Evolutionary conservation across 2,888 invertebrate species (phyloP).

Genomic region (Tricholauxania praeusta): DNA sequence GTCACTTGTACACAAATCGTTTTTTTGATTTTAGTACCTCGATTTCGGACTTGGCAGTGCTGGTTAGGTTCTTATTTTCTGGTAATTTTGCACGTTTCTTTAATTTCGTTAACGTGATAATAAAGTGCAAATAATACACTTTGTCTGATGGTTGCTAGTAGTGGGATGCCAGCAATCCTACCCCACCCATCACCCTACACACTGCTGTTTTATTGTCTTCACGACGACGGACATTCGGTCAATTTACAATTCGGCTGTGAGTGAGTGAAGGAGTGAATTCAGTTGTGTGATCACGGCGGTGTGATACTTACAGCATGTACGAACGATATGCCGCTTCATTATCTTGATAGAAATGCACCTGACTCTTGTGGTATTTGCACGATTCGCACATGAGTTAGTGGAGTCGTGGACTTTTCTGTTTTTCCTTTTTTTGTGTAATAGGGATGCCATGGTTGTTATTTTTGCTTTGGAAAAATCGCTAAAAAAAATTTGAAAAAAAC

Average conservation of each 20-base stretch:
- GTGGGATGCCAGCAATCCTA: conserved; percentile 3
- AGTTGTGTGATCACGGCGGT: conserved; percentile 22
- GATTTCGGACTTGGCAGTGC: background rate
- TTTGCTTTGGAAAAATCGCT: background rate
- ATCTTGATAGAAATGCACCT: conserved; percentile 67
- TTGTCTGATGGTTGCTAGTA: conserved; percentile 41
- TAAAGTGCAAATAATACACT: conserved; percentile 68
- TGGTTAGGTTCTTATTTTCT: conserved; percentile 39
- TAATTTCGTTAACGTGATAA: conserved; percentile 67
- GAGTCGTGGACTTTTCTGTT: conserved; percentile 15
- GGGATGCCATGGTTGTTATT: background rate
- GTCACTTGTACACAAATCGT: background rate
- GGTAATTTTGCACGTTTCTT: conserved; percentile 57
- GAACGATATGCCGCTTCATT: conserved; percentile 45
- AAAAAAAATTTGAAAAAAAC: too few species aligned
- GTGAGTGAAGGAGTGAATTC: conserved; percentile 17
- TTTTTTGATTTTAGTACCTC: background rate
- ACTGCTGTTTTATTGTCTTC: background rate
- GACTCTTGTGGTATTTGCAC: conserved; percentile 60
- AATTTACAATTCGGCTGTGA: background rate
- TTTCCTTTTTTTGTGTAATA: conserved; percentile 12
- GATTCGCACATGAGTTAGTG: conserved; percentile 44
- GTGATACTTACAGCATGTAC: conserved; percentile 21
- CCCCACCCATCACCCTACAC: too few species aligned
- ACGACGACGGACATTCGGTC: conserved; percentile 19